Evolutionary conservation across 2,888 invertebrate species (phyloP), one percentile per base, ranked within the genome.

Genomic region (Leptinotarsa tumamoca): DNA sequence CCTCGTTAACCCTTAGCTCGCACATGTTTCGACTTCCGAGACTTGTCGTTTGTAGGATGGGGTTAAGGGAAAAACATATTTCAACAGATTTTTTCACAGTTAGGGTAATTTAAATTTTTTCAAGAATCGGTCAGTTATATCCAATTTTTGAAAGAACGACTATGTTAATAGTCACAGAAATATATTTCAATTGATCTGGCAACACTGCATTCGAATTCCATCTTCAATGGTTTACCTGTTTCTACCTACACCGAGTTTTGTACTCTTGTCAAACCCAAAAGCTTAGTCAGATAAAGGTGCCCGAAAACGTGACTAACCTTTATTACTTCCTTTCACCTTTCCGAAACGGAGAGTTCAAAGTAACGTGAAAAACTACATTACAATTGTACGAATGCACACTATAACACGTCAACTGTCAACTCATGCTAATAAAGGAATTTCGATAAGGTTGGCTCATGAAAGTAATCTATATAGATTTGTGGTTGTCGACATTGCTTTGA

Each of bases 241-340:
- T 52, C 54, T 54, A 54, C 54, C 54, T 54, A 54, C 54, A 54
- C 18, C 5, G 13, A 54, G 54, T 10, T 54, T 54, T 14, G 54
- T 18, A 13, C 7, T 18, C 18, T 7, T 54, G 10, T 54, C 18
- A 54, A n/a, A 54, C 54, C 54, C 18, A 54, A 18, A n/a, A 54
- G n/a, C 18, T 43, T 43, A 13, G 10, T 54, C n/a, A 18, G 18
- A 54, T 10, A 18, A 54, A 54, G 54, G 54, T 54, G 54, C 10
- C 54, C 18, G 10, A 54, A 54, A 54, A 54, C 54, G 54, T 54
- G 18, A 54, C 54, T 54, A 54, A 54, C 54, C 18, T 54, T 54
- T 54, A 10, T 18, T 18, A 18, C 10, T 13, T 18, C 54, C 54
- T 54, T 54, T 54, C 54, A 54, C 54, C n/a, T 13, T 54, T 54